These are phyloP conservation scores for Aphelenchoides fujianensis DNA, from an alignment of 1,140 invertebrate genomes.

Conservation along the genomic window DNA sequence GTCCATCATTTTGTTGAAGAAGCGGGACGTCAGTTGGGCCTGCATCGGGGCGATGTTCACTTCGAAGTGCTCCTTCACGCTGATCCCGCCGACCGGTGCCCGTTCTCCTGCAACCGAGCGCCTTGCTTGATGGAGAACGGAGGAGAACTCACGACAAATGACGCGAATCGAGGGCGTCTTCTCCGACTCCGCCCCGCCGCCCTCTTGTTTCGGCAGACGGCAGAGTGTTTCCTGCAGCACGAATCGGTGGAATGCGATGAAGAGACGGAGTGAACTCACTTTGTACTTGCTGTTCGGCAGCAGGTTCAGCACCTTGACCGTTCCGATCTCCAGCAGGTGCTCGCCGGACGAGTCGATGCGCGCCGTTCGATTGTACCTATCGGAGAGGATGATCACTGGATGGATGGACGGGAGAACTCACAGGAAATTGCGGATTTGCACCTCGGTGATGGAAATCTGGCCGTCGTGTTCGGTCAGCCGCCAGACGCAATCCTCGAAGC, in stretches of 20 bases:
- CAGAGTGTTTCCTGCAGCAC: slow-evolving; percentile 53
- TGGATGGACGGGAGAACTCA: too few relatives aligned
- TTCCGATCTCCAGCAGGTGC: slow-evolving; percentile 92
- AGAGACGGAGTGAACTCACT: slow-evolving; percentile 48
- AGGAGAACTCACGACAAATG: slow-evolving; percentile 57
- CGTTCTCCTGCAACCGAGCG: slow-evolving; percentile 22
- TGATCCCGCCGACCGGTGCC: slow-evolving; percentile 78
- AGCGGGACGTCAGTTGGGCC: slow-evolving; percentile 89
- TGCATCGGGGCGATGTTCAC: slow-evolving; percentile 77
- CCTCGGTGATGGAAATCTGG: slow-evolving; percentile 90
- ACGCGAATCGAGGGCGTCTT: slow-evolving; percentile 55
- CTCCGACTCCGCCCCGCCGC: slow-evolving; percentile 30
- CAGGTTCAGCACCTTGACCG: slow-evolving; percentile 88
- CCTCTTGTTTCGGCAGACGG: slow-evolving; percentile 29
- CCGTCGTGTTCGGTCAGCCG: slow-evolving; percentile 92
- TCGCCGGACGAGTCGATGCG: slow-evolving; percentile 94
- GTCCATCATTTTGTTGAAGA: slow-evolving; percentile 92
- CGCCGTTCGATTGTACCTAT: slow-evolving; percentile 88
- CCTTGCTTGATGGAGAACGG: slow-evolving; percentile 35
- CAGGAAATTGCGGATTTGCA: slow-evolving; percentile 90
- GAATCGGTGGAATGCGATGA: too few relatives aligned
- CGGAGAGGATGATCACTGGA: too few relatives aligned
- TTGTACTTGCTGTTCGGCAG: slow-evolving; percentile 89
- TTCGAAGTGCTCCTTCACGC: slow-evolving; percentile 96
- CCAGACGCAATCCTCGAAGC: slow-evolving; percentile 98